These are phyloP conservation scores for Parasteatoda lunata DNA, from an alignment of 2,888 invertebrate genomes.

Conservation along the genomic window DNA sequence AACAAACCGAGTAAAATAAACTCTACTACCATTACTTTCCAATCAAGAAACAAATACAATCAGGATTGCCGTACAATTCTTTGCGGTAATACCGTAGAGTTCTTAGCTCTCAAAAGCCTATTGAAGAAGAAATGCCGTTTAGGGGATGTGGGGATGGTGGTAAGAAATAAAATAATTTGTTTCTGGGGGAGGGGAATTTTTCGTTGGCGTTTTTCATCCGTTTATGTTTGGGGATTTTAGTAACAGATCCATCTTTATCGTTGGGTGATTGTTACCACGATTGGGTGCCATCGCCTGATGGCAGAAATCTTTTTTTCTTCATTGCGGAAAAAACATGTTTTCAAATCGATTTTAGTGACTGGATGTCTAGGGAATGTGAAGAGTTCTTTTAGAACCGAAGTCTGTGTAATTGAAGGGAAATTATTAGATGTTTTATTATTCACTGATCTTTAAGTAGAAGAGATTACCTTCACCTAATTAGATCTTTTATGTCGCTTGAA, in stretches of 20 bases:
- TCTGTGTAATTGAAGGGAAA: no score
- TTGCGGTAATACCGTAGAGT: background rate
- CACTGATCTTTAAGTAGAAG: no score
- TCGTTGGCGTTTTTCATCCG: no score
- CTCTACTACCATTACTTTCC: conserved; percentile 54
- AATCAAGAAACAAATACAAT: conserved; percentile 61
- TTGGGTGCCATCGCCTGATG: background rate
- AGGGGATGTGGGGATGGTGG: background rate
- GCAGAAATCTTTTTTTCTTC: background rate
- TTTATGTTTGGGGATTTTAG: no score
- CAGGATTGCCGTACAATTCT: background rate
- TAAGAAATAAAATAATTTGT: background rate
- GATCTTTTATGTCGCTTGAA: no score
- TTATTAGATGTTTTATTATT: no score
- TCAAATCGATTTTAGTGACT: no score
- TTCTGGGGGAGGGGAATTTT: no score
- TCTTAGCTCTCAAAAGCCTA: conserved; percentile 6
- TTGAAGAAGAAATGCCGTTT: background rate
- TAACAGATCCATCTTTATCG: no score
- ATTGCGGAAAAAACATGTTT: background rate
- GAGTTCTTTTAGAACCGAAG: no score
- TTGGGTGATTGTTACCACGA: background rate
- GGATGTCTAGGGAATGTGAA: no score
- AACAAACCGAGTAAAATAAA: conserved; percentile 28
- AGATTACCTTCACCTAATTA: no score